Evolutionary conservation across 2,888 invertebrate genomes (phyloP).

Genomic region (Syrphus vitripennis): DNA sequence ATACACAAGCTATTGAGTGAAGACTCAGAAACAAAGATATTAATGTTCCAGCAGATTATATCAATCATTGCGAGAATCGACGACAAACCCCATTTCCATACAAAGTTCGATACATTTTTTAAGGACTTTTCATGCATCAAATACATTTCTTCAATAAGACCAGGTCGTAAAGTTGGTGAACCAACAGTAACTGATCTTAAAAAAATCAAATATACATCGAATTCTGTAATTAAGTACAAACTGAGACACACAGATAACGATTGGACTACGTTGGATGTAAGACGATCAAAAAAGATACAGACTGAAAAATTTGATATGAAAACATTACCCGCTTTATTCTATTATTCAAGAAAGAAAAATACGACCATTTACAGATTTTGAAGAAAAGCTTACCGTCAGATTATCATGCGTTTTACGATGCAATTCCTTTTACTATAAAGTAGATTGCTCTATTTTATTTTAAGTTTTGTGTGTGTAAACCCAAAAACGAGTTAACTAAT

Average conservation of each 20-base stretch:
- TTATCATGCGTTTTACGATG: neutral
- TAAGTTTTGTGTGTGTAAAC: too few species aligned
- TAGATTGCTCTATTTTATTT: too few species aligned
- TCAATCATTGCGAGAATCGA: neutral
- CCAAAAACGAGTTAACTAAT: too few species aligned
- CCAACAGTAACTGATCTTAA: too few species aligned
- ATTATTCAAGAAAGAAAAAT: neutral
- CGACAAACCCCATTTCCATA: slow-evolving; percentile 7
- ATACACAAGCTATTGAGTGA: slow-evolving; percentile 22
- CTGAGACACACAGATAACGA: too few species aligned
- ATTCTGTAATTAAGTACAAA: too few species aligned
- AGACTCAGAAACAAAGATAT: slow-evolving; percentile 15
- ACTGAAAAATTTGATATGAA: neutral
- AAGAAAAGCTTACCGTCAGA: neutral
- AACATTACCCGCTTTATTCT: neutral
- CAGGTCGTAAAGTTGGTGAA: too few species aligned
- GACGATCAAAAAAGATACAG: neutral
- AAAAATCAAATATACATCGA: too few species aligned
- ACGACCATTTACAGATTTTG: neutral
- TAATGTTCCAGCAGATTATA: slow-evolving; percentile 2
- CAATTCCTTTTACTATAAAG: too few species aligned
- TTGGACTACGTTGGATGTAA: neutral
- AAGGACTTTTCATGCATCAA: neutral
- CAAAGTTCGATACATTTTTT: slow-evolving; percentile 11
- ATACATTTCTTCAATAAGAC: too few species aligned